A percentile compares a stretch with the other conserved stretches of the same genome.
phyloP scores from a whole-genome alignment of 2,113 vertebrate species.

The Tor tambroides region DNA sequence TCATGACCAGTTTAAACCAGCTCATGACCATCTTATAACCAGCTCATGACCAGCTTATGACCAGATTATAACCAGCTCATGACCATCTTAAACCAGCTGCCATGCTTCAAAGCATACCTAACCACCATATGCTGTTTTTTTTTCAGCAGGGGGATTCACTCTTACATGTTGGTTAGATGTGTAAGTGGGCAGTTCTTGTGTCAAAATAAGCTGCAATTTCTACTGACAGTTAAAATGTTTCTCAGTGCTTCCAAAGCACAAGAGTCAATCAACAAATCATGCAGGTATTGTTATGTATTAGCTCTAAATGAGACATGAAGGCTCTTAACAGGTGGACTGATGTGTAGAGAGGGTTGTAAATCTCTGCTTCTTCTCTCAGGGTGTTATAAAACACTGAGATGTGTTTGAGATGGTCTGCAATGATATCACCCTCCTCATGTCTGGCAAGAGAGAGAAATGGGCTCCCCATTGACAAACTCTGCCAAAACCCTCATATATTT shows the following conservation, averaged over 20 bases:
- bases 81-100: too few species aligned
- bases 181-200: background rate
- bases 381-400: slow-evolving; percentile 22
- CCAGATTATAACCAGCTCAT: too few species aligned
- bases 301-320: background rate
- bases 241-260: slow-evolving; percentile 6
- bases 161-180: background rate
- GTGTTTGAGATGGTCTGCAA: slow-evolving; percentile 38
- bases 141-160: background rate
- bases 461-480: slow-evolving; percentile 35
- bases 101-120: too few species aligned
- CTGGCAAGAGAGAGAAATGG: slow-evolving; percentile 40
- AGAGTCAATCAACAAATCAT: background rate
- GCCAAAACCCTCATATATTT: slow-evolving; percentile 54
- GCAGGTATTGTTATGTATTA: background rate
- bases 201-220: background rate
- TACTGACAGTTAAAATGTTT: background rate
- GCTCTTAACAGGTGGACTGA: background rate
- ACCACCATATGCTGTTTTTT: background rate
- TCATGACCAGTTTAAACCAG: too few species aligned
- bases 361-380: slow-evolving; percentile 1
- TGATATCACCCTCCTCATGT: slow-evolving; percentile 44
- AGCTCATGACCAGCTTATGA: too few species aligned
- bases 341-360: slow-evolving; percentile 9
- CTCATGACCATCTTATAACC: too few species aligned